Conservation (phyloP, 2,113 vertebrate genomes). For the Rhagologus leucostigma region DNA sequence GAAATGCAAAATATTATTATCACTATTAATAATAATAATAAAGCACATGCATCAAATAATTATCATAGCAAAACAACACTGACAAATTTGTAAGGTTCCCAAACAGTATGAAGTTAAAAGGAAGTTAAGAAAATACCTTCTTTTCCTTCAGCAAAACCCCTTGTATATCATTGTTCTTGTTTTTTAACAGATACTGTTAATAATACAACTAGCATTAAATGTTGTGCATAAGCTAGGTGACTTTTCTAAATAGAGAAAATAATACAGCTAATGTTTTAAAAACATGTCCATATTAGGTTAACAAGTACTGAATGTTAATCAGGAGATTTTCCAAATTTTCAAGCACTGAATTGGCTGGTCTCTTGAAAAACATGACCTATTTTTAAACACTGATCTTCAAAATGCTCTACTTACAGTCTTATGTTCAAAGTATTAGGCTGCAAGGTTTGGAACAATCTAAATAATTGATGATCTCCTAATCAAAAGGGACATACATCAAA, state of each 20-base stretch:
- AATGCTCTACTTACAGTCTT: constrained; percentile 60
- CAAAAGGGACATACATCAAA: constrained; percentile 68
- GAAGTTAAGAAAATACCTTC: not conserved
- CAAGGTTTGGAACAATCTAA: constrained; percentile 62
- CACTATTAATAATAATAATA: not conserved
- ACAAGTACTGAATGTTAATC: constrained; percentile 28
- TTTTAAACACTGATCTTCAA: constrained; percentile 65
- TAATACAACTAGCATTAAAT: not conserved
- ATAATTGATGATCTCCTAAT: constrained; percentile 68
- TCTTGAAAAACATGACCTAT: constrained; percentile 68
- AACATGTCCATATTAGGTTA: not conserved
- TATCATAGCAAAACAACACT: not conserved
- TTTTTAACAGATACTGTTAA: not conserved
- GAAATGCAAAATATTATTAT: constrained; percentile 58
- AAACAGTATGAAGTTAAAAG: not conserved
- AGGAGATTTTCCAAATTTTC: constrained; percentile 40
- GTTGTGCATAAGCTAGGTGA: not conserved
- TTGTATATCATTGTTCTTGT: not conserved
- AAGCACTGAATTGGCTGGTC: not conserved
- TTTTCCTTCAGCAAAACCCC: not conserved
- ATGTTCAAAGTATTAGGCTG: constrained; percentile 61
- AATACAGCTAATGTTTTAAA: constrained; percentile 6
- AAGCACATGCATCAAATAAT: not conserved
- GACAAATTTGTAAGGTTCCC: not conserved
- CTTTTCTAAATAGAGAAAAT: not conserved